Evolutionary conservation across 2,888 invertebrate species (phyloP).

Genomic region (Chalcis sispes): DNA sequence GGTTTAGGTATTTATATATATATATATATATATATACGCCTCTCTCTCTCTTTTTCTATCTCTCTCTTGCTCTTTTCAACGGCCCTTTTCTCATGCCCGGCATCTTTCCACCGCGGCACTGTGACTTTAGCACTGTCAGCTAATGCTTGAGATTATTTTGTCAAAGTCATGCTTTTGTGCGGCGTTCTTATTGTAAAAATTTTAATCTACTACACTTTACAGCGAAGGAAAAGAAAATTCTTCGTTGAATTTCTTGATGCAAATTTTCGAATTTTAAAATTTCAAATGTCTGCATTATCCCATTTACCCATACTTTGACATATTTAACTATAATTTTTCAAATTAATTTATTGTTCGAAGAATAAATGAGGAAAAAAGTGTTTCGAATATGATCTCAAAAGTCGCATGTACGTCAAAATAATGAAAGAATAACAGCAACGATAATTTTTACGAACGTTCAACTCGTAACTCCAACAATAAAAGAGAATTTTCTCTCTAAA

Average conservation of each 20-base stretch:
- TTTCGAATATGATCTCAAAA: too few species aligned
- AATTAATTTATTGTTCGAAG: too few species aligned
- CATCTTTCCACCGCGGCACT: not conserved
- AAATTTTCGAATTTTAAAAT: constrained; percentile 8
- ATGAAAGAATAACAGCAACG: too few species aligned
- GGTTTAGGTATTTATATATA: constrained; percentile 33
- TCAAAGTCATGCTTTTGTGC: constrained; percentile 27
- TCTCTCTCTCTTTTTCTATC: too few species aligned
- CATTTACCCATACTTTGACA: not conserved
- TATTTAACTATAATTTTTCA: not conserved
- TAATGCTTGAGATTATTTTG: constrained; percentile 38
- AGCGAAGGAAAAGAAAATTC: not conserved
- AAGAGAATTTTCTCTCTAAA: too few species aligned
- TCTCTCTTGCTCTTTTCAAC: constrained; percentile 23
- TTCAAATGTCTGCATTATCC: not conserved
- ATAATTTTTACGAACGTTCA: too few species aligned
- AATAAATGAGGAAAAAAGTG: too few species aligned
- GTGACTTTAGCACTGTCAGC: constrained; percentile 19
- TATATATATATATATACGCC: too few species aligned
- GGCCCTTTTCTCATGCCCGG: not conserved
- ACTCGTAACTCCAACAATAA: too few species aligned
- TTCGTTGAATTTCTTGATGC: not conserved
- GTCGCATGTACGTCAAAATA: too few species aligned
- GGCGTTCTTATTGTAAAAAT: not conserved
- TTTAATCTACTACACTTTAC: not conserved